Base-by-base conservation (phyloP, 1,140 invertebrate species). In the Acromyrmex echinatior region DNA sequence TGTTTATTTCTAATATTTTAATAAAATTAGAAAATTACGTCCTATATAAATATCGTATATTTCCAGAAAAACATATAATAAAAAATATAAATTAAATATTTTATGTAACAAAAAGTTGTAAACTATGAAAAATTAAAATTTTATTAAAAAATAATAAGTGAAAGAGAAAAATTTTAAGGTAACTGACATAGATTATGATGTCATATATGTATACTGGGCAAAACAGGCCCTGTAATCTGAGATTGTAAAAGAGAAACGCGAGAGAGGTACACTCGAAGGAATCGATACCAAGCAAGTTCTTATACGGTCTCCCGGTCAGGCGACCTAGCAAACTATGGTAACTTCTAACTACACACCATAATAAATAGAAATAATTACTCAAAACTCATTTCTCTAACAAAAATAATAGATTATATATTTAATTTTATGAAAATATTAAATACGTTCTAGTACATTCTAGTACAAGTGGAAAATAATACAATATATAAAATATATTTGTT, bases 221-320 rank as follows among this genome's bases (percentile, higher is more conserved):
- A 51, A 86, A 90, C 86, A 87, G 88, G 39, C 70, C 39, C 68
- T 88, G 94, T 94, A 95, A 95, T 89, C 78, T 66, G 93, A 95
- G 92, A 93, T 89, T 88, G 87, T 77, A 71, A 77, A 89, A 92
- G 92, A 94, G 94, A 94, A 94, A 94, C 84, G 92, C 93, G 90
- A 86, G 88, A 91, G 90, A 73, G 58, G 66, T 18, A 87, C 53
- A 84, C 88, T 56, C 63, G 62, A 79, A 79, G 91, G 91, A 94
- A 95, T 95, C 94, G 94, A 95, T 95, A 94, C 89, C 91, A 85
- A 90, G 86, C 87, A 86, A 91, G 93, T 93, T 94, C 91, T 94
- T 95, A 91, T 95, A 94, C 82, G 94, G 94, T 93, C 92, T 94
- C 92, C 82, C 71, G 45, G 89, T 90, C 76, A 82, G 60, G 12